Conservation (phyloP, 2,797 vertebrate genomes). For the Lagocephalus sceleratus region DNA sequence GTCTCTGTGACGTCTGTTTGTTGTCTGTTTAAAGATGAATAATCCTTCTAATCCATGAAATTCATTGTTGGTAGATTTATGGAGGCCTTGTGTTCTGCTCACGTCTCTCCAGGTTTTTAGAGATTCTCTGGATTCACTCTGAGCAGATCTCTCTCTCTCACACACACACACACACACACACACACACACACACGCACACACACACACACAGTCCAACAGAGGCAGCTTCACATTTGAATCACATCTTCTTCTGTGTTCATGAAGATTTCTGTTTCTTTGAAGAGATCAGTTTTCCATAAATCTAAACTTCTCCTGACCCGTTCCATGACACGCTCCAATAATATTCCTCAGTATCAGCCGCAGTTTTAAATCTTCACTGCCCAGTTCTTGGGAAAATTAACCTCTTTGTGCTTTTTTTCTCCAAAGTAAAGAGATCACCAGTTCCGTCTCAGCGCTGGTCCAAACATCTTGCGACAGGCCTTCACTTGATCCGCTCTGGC, state of each 20-base stretch:
- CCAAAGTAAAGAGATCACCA: constrained; percentile 52
- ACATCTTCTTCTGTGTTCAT: constrained; percentile 10
- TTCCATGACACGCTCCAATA: constrained; percentile 4
- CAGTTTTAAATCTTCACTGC: constrained; percentile 40
- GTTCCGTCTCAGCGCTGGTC: constrained; percentile 59
- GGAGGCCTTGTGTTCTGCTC: constrained; percentile 37
- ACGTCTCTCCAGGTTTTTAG: constrained; percentile 56
- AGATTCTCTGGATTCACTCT: constrained; percentile 65
- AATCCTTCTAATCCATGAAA: constrained; percentile 37
- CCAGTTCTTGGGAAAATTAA: constrained; percentile 50
- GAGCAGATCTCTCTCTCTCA: constrained; percentile 56
- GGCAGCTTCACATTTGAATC: constrained; percentile 7
- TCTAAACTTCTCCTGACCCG: no score
- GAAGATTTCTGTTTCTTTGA: constrained; percentile 6
- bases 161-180: constrained; percentile 27
- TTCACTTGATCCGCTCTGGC: constrained; percentile 59
- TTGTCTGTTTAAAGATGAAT: constrained; percentile 52
- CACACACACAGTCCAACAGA: constrained; percentile 21
- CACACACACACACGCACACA: constrained; percentile 19
- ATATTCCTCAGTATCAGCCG: constrained; percentile 35
- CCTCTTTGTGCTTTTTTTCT: constrained; percentile 51
- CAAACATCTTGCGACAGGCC: constrained; percentile 68
- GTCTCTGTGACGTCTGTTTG: constrained; percentile 34
- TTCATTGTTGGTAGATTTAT: constrained; percentile 60
- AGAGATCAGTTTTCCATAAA: no score